Evolutionary conservation across 1,140 invertebrate genomes (phyloP), one percentile per base, ranked within the genome.

Genomic region (Marisa cornuarietis): DNA sequence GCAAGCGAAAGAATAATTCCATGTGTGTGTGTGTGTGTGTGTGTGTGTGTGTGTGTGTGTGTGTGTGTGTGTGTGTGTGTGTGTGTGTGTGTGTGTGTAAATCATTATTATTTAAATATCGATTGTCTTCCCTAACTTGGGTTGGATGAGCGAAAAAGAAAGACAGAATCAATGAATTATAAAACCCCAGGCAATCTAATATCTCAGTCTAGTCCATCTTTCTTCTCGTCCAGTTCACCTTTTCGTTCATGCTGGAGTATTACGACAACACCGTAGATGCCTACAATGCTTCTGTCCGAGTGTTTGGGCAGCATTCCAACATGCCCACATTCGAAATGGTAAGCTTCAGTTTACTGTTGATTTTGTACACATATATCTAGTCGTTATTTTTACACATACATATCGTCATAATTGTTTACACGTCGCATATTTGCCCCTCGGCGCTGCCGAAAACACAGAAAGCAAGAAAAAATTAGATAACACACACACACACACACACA

Each of bases 221-320:
- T 73, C 20, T 66, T 68, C 51, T 22, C 63, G 31, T 76, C 9
- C 78, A 82, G 81, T 72, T 82, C 24, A 80, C 81, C 22, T 78
- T 77, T 42, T 63, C 74, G n/a, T 80, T 78, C 61, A 71, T 82
- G 11, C 54, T 78, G 26, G 78, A 77, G 2, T 78, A 69, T 54
- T 72, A 72, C 26, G 26, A 52, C 2, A 58, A 78, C 66, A 54
- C 26, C 3, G 61, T 22, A 6, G 63, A 77, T 10, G 69, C 78
- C 16, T 66, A 62, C 18, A 42, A 72, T 5, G 66, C 79, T 31
- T 62, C 71, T 31, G 31, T 66, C 42, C 7, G 71, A 16, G 62
- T 80, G 22, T 82, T 82, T 62, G 69, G 24, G 22, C 20, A 22
- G 9, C 49, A 74, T 24, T 20, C 68, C 9, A 62, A 42, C 16